Base-by-base conservation (phyloP, 2,797 vertebrate genomes). In the Tarsius wallacei region DNA sequence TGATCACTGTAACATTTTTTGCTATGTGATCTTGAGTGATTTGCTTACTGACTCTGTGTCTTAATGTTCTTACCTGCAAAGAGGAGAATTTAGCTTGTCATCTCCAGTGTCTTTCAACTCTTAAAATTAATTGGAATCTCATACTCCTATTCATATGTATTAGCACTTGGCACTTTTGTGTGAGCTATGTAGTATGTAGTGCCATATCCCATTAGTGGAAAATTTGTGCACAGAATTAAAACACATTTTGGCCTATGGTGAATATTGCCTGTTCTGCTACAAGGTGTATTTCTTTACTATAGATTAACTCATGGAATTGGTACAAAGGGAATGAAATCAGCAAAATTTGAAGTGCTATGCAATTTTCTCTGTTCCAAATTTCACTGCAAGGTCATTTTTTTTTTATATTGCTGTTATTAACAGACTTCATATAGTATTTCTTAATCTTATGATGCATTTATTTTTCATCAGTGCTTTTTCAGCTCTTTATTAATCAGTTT, bases 401-500 rank as follows among this genome's bases (percentile, higher is more conserved):
- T 73, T 26, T 57, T n/a, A 61, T 49, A 17, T 80, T 80, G 59
- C 57, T 22, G 55, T 87, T 86, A 76, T 86, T 93, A 68, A 71
- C 33, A 76, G 14, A 28, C 12, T 7, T 74, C 24, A 59, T 85
- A 49, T 6, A 74, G 7, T 73, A 71, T 86, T 90, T 15, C 36
- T 86, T 7, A 59, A 51, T 42, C 36, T 57, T 90, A 92, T 57
- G 31, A 80, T 85, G 3, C 31, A 31, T 93, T 90, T 66, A 55
- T 83, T 93, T 90, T 74, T 59, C 33, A 57, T 71, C n/a, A 74
- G 57, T 73, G 11, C 11, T 86, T 81, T 14, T 90, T 90, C 26
- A 93, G 42, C 68, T 61, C 42, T 73, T 91, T 64, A 80, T 81
- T 91, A 73, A 73, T 83, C 16, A 80, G 22, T 61, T 86, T 86